Evolutionary conservation across 2,113 vertebrate genomes (phyloP), one percentile per base, ranked within the genome.

Genomic region (Oceanodroma tethys): DNA sequence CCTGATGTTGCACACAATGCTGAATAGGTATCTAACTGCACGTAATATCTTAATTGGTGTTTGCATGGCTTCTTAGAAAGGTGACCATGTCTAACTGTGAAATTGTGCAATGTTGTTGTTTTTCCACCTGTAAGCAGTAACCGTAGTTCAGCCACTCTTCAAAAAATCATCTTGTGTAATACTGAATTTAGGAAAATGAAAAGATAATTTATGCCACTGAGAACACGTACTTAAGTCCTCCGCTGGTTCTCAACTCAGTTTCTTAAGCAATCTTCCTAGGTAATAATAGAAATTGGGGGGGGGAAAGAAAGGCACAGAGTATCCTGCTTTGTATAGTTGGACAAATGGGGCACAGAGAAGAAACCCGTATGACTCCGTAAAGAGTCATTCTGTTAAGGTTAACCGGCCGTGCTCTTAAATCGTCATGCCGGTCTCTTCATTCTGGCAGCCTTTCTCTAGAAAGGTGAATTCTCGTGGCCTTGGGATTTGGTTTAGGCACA

Each of bases 341-440:
- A 26, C 34, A 5, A 29, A 47, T 12, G 21, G 56, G 63, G 53
- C 32, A 13, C 23, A 3, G 75, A 38, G 43, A 18, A 10, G 47
- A 23, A 71, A 43, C 36, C 6, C 2, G 2, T n/a, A 4, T 1
- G 15, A 32, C 58, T 30, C 42, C 30, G 8, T 21, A 6, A 25
- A 14, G 26, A 30, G 23, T 19, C 13, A 0, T 63, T 73, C 60
- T 36, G 23, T 7, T 5, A 50, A 38, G 71, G 25, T 30, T 23
- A 36, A 11, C 22, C 5, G 50, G 4, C 13, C 15, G 11, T 4
- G 20, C 20, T 21, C 73, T 60, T 21, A 15, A 47, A 56, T 88
- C 4, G 4, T 15, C 6, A 7, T 22, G 45, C 50, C 36, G 9
- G 2, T 8, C 32, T 21, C 34, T 47, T 26, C 1, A 0, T 60